Evolutionary conservation across 2,113 vertebrate genomes (phyloP).

Genomic region (Eurystomus gularis): DNA sequence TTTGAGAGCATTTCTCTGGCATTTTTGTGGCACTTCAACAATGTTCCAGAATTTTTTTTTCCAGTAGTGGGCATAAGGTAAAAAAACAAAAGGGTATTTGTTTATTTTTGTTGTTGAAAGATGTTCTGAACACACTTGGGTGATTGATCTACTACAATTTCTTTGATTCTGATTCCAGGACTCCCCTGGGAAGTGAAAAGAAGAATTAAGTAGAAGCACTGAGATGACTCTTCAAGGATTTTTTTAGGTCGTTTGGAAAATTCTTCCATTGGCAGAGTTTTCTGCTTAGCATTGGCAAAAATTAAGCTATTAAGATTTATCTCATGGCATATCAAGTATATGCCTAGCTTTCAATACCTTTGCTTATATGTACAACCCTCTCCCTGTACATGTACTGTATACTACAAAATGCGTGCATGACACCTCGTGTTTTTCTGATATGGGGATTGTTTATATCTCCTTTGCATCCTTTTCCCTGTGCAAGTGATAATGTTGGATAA

Average conservation of each 20-base stretch:
- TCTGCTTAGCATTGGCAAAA: background rate
- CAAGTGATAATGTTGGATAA: background rate
- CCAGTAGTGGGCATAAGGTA: accelerated
- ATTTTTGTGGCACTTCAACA: background rate
- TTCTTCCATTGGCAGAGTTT: background rate
- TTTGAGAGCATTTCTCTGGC: background rate
- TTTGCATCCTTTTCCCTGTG: background rate
- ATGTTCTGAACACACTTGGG: background rate
- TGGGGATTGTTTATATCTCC: accelerated
- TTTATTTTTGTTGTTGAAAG: background rate
- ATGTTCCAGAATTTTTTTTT: background rate
- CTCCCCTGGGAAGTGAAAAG: background rate
- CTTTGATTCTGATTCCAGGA: background rate
- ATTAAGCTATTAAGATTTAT: background rate
- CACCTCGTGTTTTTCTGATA: background rate
- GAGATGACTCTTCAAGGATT: background rate
- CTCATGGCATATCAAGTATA: background rate
- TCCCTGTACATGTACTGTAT: background rate
- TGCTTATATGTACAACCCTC: background rate
- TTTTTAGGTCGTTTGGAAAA: background rate
- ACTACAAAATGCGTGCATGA: background rate
- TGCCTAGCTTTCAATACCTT: background rate
- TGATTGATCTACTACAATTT: background rate
- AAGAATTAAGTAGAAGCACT: background rate
- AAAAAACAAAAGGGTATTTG: accelerated